A percentile compares a stretch with the other conserved stretches of the same genome.
Evolutionary conservation across 2,113 vertebrate genomes (phyloP).

Genomic region (Pantherophis guttatus): DNA sequence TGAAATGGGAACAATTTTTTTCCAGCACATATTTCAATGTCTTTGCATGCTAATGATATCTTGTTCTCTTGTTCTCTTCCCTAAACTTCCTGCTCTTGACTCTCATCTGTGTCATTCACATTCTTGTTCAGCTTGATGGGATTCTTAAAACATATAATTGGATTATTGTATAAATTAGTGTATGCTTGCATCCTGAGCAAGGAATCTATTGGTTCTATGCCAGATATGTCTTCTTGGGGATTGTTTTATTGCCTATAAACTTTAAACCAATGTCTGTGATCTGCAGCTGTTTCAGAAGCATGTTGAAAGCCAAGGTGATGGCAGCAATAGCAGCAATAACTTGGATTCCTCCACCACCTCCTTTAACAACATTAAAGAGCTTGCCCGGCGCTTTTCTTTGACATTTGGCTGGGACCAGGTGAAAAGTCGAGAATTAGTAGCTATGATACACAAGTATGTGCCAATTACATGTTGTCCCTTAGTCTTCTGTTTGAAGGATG

Average conservation of each 20-base stretch:
- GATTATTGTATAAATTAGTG: not conserved
- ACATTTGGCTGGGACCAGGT: conserved; percentile 85
- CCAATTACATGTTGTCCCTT: not conserved
- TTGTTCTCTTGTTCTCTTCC: not conserved
- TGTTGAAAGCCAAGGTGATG: conserved; percentile 66
- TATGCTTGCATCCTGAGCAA: not conserved
- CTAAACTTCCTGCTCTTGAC: not conserved
- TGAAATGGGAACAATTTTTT: not conserved
- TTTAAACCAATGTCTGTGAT: conserved; percentile 24
- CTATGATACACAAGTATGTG: conserved; percentile 89
- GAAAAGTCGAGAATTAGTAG: conserved; percentile 85
- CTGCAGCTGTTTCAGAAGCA: conserved; percentile 78
- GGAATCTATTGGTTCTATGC: not conserved
- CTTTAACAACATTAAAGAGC: conserved; percentile 86
- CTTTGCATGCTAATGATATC: not conserved
- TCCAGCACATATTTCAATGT: not conserved
- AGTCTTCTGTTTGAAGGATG: not conserved
- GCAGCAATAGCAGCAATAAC: conserved; percentile 47
- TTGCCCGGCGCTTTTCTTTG: conserved; percentile 86
- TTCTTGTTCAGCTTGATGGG: not conserved
- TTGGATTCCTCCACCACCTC: conserved; percentile 73
- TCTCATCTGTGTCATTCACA: not conserved
- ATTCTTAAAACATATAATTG: not conserved
- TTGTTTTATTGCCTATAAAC: conserved; percentile 26
- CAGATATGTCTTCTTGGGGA: not conserved